Evolutionary conservation across 2,113 vertebrate genomes (phyloP), one percentile per base, ranked within the genome.

Genomic region (Pandion haliaetus): DNA sequence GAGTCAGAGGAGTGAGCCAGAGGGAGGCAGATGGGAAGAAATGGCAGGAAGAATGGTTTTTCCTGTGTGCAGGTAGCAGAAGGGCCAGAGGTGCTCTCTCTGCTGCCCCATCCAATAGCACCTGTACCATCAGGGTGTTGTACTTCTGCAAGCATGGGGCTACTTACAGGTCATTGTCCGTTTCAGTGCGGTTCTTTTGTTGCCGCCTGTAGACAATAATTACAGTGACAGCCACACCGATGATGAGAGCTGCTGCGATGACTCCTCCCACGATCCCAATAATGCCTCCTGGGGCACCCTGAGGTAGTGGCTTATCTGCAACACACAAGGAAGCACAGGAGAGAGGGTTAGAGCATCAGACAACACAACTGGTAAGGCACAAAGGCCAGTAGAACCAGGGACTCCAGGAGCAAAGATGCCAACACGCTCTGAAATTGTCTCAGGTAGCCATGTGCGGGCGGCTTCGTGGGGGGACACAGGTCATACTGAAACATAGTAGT

Each of bases 301-400:
- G 98, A 24, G 98, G 96, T 93, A 98, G 92, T 0, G 99, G 99
- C 91, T 99, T 99, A 95, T 99, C 99, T 99, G 98, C 84, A 98
- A 94, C 70, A 95, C 88, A 97, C 81, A 76, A 49, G 66, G 38
- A 77, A 73, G 77, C n/a, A 42, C 23, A 45, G 42, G 44, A 57
- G 54, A 84, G 32, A 54, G 44, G 47, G 63, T 88, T 8, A 65
- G 62, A 31, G 34, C 84, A 32, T 25, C 50, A 8, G 61, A 4
- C 42, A 44, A 4, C 19, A 3, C 15, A 8, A 18, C 8, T 4
- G 5, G 15, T 18, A 5, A 36, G 57, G 57, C 0, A 3, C 40
- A 21, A 40, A n/a, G 59, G 17, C 10, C 29, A 14, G 58, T 1
- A 28, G 36, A 40, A 8, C 6, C 44, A 42, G 63, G 77, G 49